These are phyloP conservation scores for Tenualosa ilisha DNA, from an alignment of 2,797 vertebrate species.

Conservation along the genomic window DNA sequence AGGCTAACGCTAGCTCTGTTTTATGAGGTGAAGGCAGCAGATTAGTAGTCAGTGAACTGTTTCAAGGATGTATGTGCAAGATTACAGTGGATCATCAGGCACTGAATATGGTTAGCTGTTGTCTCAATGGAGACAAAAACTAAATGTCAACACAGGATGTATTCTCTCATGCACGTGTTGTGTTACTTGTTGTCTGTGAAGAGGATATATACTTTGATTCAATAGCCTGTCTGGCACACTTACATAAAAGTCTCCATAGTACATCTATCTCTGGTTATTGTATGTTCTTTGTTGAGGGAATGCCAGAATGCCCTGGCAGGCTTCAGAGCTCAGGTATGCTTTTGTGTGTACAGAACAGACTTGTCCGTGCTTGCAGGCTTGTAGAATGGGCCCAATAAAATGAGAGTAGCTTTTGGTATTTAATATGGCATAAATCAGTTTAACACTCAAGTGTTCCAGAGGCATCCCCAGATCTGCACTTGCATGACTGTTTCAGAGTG, in stretches of 20 bases:
- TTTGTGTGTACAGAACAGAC: conserved; percentile 33
- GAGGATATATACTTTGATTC: neutral
- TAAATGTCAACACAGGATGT: neutral
- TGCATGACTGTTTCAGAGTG: conserved; percentile 5
- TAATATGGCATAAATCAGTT: conserved; percentile 49
- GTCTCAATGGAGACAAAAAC: neutral
- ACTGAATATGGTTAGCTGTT: neutral
- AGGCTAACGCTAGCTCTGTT: neutral
- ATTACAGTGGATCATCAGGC: neutral
- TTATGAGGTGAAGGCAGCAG: neutral
- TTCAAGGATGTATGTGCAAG: neutral
- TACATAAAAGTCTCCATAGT: neutral
- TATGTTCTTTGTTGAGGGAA: neutral
- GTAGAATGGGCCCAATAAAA: conserved; percentile 45
- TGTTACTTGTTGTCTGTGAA: neutral
- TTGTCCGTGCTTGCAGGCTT: conserved; percentile 50
- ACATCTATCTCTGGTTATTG: neutral
- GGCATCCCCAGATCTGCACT: neutral
- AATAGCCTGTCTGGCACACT: neutral
- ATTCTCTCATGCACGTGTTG: neutral
- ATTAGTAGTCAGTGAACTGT: neutral
- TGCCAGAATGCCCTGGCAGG: conserved; percentile 2
- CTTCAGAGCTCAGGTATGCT: conserved; percentile 23
- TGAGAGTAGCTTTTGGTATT: conserved; percentile 29
- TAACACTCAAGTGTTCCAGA: conserved; percentile 33